Base-by-base conservation (phyloP, 2,113 vertebrate genomes). In the Menidia beryllina region DNA sequence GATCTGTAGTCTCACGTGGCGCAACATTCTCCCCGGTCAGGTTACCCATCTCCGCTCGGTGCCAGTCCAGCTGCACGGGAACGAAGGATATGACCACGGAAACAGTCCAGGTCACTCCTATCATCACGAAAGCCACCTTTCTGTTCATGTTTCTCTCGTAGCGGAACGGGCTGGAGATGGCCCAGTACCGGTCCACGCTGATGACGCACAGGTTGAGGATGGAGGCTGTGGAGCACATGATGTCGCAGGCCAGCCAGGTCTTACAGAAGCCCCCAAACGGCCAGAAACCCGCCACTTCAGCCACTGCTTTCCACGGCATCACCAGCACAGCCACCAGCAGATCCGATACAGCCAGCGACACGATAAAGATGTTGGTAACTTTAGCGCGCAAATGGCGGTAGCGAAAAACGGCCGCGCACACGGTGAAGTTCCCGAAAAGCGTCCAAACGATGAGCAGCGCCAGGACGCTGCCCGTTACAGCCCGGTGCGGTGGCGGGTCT, bases 281-380 rank as follows among this genome's bases (percentile, higher is more conserved):
- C 89, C 89, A 90, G 72, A 77, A 90, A 3, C 89, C 89, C 7
- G 72, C 85, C 47, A 90, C 89, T 23, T 90, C 89, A 0, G 86
- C 75, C 64, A 72, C 87, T 4, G 87, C 89, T 67, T 91, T 91
- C 91, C 91, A 92, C 2, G 91, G 91, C 91, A 92, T 92, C 54
- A 92, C 91, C 41, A 92, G 64, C 56, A 91, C 76, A 8, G 89
- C 91, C 1, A 92, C 91, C 20, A 92, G 84, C 4, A 92, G 90
- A 69, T 92, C 91, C 3, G 91, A 91, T 21, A 92, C 71, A 30
- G 90, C 91, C 61, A 92, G 60, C 7, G 91, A 92, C 58, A 89
- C 88, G 71, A 92, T 89, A 63, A 89, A 89, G 58, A 89, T 85
- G 79, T 90, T 90, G 75, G 91, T 92, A 4, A 91, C 89, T 69